Evolutionary conservation across 2,113 vertebrate genomes (phyloP).

Genomic region (Crotophaga sulcirostris): DNA sequence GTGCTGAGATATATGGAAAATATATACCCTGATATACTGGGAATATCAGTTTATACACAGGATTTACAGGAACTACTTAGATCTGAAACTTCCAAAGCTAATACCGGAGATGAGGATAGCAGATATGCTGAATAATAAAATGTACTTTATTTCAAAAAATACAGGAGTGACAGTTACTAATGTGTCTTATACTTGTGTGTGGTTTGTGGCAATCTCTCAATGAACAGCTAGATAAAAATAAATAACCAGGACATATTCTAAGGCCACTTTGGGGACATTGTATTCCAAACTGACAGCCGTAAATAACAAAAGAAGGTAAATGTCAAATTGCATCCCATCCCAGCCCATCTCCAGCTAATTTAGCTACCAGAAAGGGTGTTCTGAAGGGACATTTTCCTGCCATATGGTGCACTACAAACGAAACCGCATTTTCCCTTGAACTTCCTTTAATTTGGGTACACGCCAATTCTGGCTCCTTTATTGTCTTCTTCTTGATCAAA

Average conservation of each 20-base stretch:
- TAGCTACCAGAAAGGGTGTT: background rate
- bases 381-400: background rate
- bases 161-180: background rate
- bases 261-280: background rate
- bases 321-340: background rate
- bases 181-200: background rate
- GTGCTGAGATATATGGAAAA: background rate
- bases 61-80: constrained; percentile 1
- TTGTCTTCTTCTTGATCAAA: background rate
- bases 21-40: background rate
- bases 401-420: background rate
- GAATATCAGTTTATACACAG: background rate
- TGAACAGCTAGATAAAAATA: background rate
- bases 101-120: background rate
- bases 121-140: constrained; percentile 4
- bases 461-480: background rate
- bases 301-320: background rate
- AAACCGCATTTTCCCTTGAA: background rate
- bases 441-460: background rate
- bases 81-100: background rate
- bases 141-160: constrained; percentile 21
- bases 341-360: background rate
- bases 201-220: background rate
- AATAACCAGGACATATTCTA: background rate
- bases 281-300: background rate